phyloP scores from a whole-genome alignment of 2,113 vertebrate genomes.

The Smithornis capensis region DNA sequence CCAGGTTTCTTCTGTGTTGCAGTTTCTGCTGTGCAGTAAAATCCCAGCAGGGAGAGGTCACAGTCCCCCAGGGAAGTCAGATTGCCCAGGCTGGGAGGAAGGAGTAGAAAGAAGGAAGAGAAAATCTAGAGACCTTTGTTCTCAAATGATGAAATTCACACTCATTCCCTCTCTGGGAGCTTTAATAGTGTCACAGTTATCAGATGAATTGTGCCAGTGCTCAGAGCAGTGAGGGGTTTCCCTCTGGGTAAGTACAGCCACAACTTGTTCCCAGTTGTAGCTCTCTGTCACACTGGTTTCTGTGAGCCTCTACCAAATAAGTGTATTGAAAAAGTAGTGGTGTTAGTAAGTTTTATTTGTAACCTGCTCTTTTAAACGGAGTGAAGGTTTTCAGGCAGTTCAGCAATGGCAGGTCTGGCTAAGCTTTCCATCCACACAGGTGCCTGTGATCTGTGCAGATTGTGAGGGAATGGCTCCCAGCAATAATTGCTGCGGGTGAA shows the following conservation, averaged over 20 bases:
- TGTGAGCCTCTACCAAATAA: neutral
- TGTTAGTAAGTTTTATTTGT: neutral
- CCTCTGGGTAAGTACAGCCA: neutral
- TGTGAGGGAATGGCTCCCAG: neutral
- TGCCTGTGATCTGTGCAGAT: neutral
- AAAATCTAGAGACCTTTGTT: neutral
- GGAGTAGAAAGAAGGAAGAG: neutral
- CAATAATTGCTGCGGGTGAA: constrained; percentile 7
- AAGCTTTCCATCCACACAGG: neutral
- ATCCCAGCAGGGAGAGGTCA: neutral
- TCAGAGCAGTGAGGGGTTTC: neutral
- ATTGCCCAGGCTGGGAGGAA: neutral
- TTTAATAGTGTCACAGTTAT: neutral
- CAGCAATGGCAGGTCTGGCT: neutral
- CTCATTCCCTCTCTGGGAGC: neutral
- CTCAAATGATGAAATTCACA: neutral
- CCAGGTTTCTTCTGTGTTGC: neutral
- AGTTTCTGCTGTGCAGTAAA: neutral
- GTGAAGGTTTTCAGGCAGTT: neutral
- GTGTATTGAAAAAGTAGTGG: neutral
- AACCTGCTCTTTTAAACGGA: neutral
- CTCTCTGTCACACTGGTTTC: neutral
- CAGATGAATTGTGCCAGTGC: neutral
- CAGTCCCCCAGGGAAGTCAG: neutral
- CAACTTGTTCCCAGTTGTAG: neutral